Evolutionary conservation across 2,888 invertebrate species (phyloP).

Genomic region (Calameuta pallipes): DNA sequence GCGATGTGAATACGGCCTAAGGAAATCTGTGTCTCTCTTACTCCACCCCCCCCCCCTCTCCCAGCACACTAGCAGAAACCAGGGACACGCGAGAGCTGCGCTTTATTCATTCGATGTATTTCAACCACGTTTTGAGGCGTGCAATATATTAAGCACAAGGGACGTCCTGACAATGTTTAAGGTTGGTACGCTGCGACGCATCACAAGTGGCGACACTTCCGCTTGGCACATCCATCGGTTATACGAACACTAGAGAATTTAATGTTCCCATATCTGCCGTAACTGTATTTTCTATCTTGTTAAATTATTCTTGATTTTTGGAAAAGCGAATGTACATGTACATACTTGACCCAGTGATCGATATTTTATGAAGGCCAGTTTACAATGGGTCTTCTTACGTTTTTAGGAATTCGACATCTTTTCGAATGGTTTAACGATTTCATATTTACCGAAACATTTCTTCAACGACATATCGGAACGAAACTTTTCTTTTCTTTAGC

Average conservation of each 20-base stretch:
- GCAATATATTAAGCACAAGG: slow-evolving; percentile 31
- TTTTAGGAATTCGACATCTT: not conserved
- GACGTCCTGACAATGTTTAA: slow-evolving; percentile 30
- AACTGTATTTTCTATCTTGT: not conserved
- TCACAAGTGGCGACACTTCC: slow-evolving; percentile 53
- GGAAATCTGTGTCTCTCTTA: not conserved
- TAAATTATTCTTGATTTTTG: not conserved
- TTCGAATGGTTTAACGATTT: not conserved
- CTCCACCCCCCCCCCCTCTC: not conserved
- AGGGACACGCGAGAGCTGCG: not conserved
- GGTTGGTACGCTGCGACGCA: slow-evolving; percentile 38
- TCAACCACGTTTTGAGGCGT: slow-evolving; percentile 43
- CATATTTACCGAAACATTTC: no score
- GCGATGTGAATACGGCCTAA: not conserved
- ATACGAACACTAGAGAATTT: not conserved
- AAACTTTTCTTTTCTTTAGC: no score
- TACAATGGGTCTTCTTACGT: not conserved
- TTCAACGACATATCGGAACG: no score
- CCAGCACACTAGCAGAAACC: not conserved
- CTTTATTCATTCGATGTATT: slow-evolving; percentile 24
- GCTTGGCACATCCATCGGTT: slow-evolving; percentile 28
- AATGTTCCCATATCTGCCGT: not conserved
- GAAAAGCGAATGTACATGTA: not conserved
- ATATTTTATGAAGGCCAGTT: not conserved
- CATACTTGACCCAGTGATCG: not conserved